Percentiles rank a stretch among this genome's conserved stretches.
Evolutionary conservation across 2,888 invertebrate species (phyloP).

Genomic region (Pediacus dermestoides): DNA sequence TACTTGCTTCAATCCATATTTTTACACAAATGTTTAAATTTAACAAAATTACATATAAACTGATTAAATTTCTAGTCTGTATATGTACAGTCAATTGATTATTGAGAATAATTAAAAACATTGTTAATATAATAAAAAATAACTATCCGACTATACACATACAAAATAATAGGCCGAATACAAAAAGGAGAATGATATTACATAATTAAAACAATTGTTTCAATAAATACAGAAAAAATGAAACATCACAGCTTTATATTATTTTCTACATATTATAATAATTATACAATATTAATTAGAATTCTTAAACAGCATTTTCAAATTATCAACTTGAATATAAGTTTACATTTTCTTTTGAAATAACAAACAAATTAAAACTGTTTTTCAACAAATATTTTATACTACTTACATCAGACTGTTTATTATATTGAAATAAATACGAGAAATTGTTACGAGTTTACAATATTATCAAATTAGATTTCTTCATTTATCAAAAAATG

Average conservation of each 20-base stretch:
- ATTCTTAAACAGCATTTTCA: slow-evolving; percentile 15
- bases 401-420: too few species aligned
- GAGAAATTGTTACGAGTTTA: too few species aligned
- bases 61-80: too few species aligned
- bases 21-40: slow-evolving; percentile 11
- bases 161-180: slow-evolving; percentile 24
- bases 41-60: slow-evolving; percentile 13
- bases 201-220: slow-evolving; percentile 30
- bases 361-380: slow-evolving; percentile 16
- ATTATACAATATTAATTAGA: slow-evolving; percentile 19
- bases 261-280: slow-evolving; percentile 24
- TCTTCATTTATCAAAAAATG: too few species aligned
- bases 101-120: slow-evolving; percentile 12
- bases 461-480: too few species aligned
- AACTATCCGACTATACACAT: slow-evolving; percentile 13
- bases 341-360: slow-evolving; percentile 13
- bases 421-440: too few species aligned
- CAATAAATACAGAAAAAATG: slow-evolving; percentile 45
- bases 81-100: too few species aligned
- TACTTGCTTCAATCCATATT: slow-evolving; percentile 29
- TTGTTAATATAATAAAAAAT: slow-evolving; percentile 11
- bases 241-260: slow-evolving; percentile 44
- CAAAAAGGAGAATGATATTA: slow-evolving; percentile 24
- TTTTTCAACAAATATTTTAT: too few species aligned
- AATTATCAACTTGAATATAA: slow-evolving; percentile 15